Conservation (phyloP, 2,113 vertebrate genomes). For the Condylura cristata region DNA sequence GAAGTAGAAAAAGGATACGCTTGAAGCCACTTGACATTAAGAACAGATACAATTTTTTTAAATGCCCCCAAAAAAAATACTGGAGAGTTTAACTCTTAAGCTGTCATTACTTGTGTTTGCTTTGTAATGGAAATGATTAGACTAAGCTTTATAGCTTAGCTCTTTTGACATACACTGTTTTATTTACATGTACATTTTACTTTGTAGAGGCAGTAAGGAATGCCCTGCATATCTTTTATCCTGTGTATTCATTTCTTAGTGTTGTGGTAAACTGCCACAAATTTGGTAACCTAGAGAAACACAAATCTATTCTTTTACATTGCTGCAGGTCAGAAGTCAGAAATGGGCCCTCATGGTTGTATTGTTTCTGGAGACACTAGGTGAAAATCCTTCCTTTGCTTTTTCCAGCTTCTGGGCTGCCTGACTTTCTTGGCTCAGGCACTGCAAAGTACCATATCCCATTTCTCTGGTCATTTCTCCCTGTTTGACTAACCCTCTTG, state of each 20-base stretch:
- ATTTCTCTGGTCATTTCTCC: neutral
- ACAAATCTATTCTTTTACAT: neutral
- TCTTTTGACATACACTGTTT: neutral
- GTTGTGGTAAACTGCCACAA: neutral
- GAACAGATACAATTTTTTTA: neutral
- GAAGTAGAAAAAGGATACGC: neutral
- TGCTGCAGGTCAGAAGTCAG: neutral
- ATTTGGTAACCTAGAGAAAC: neutral
- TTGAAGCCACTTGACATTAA: neutral
- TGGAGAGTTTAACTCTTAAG: neutral
- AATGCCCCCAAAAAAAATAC: neutral
- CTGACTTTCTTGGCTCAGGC: neutral
- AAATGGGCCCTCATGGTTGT: neutral
- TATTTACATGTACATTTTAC: neutral
- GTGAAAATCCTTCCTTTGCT: neutral
- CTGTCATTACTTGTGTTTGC: neutral
- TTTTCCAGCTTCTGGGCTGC: neutral
- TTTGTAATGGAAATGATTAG: neutral
- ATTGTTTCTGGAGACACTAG: neutral
- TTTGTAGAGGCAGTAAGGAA: neutral
- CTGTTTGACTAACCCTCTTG: neutral
- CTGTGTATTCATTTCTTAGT: neutral
- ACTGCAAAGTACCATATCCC: neutral
- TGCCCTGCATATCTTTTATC: neutral
- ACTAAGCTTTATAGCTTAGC: neutral